Percentiles rank a stretch among this genome's conserved stretches.
These are phyloP conservation scores for Malurus alboscapulatus DNA, from an alignment of 2,113 vertebrate species.

Conservation along the genomic window DNA sequence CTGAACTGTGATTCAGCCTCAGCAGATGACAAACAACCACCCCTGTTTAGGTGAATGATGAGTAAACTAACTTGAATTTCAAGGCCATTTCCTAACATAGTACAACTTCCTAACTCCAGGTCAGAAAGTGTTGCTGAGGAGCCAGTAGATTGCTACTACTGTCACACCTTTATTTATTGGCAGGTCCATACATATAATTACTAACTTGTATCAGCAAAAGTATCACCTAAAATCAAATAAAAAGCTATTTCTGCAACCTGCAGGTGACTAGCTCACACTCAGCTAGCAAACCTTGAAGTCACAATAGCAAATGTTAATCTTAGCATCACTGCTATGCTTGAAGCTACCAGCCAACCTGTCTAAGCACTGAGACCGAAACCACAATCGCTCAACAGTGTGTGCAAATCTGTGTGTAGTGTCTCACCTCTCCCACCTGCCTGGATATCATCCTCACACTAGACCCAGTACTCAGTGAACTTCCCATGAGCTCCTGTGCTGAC, in stretches of 20 bases:
- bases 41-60: not conserved
- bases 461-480: fast-evolving
- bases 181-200: not conserved
- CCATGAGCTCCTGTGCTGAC: not conserved
- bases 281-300: not conserved
- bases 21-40: not conserved
- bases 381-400: fast-evolving
- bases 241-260: not conserved
- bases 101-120: not conserved
- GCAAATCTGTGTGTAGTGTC: not conserved
- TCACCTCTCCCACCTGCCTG: not conserved
- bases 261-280: not conserved
- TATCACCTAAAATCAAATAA: not conserved
- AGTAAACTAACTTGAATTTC: not conserved
- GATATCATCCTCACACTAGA: not conserved
- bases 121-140: not conserved
- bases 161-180: not conserved
- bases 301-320: not conserved
- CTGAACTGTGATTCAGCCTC: not conserved
- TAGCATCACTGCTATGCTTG: not conserved
- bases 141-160: not conserved
- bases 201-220: not conserved
- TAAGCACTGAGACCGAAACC: fast-evolving
- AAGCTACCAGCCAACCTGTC: not conserved
- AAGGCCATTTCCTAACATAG: not conserved